phyloP scores from a whole-genome alignment of 2,113 vertebrate species.

The Dunckerocampus dactyliophorus region DNA sequence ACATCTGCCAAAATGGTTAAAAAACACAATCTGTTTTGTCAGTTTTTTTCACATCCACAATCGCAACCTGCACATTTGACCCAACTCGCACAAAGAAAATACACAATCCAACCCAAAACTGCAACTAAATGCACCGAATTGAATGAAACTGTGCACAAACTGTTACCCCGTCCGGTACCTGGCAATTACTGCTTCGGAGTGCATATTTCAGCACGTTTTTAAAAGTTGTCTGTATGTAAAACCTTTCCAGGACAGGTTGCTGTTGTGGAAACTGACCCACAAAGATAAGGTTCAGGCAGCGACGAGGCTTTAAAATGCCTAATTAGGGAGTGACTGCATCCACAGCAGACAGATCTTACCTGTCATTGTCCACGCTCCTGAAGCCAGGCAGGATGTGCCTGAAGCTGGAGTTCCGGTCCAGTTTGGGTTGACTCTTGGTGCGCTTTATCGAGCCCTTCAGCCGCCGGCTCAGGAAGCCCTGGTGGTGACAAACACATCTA shows the following conservation, averaged over 20 bases:
- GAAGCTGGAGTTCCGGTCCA: conserved; percentile 98
- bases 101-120: conserved; percentile 5
- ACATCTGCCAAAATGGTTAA: too few species aligned
- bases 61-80: too few species aligned
- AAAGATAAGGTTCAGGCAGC: too few species aligned
- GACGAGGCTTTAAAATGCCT: too few species aligned
- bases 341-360: conserved; percentile 67
- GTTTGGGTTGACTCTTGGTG: conserved; percentile 98
- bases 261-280: too few species aligned
- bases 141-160: not conserved
- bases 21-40: too few species aligned
- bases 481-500: conserved; percentile 11
- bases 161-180: not conserved
- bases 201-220: not conserved
- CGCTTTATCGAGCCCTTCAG: conserved; percentile 98
- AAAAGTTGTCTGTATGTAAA: too few species aligned
- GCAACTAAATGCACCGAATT: not conserved
- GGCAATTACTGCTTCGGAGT: not conserved
- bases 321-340: not conserved
- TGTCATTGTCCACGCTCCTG: conserved; percentile 92
- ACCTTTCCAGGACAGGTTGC: not conserved
- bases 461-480: conserved; percentile 73
- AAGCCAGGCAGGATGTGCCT: conserved; percentile 94
- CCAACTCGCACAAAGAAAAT: too few species aligned
- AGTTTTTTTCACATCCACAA: too few species aligned